Base-by-base conservation (phyloP, 2,888 invertebrate genomes). In the Doris montereyensis region DNA sequence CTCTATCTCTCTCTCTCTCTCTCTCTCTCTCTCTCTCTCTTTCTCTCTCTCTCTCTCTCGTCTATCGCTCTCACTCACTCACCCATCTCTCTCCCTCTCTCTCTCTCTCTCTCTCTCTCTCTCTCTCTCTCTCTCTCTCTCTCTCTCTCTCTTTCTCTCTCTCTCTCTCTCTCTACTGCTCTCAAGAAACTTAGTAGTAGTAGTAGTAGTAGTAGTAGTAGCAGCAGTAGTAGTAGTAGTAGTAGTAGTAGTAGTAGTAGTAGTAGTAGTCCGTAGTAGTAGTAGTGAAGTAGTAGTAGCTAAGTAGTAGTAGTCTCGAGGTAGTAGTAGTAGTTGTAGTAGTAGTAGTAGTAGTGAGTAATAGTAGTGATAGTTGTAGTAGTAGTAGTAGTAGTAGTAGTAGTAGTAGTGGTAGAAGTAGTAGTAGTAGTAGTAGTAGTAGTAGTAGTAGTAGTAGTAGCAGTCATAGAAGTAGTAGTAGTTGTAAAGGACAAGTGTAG, bases 241-340 rank as follows among this genome's bases (percentile, higher is more conserved):
- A 68, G 68, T 68, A 68, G 68, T 68, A 68, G 68, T 68, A 68
- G 68, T 68, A 68, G 68, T 68, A 68, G 68, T 68, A 68, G 68
- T 68, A 68, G 68, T 68, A 68, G 68, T 68, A 68, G n/a, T n/a
- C n/a, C n/a, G n/a, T n/a, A n/a, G 62, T 62, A 62, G 62, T 62
- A 62, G 62, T 62, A 17, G 62, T 8, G 26, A 8, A 8, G 10
- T 21, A 24, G 24, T 13, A 10, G 26, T 8, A 8, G 10, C 13
- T 10, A 28, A 41, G 52, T 41, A 41, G 52, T 41, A 41, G 52
- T 41, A 41, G 52, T 41, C 52, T 35, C 24, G 41, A 57, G 28
- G 41, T 35, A 52, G 41, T 35, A 32, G 41, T 35, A 52, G 41
- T 35, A 52, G 41, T 35, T 26, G 41, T 35, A 52, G 41, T 35